These are phyloP conservation scores for Gobionotothen gibberifrons DNA, from an alignment of 2,797 vertebrate genomes.

Conservation along the genomic window DNA sequence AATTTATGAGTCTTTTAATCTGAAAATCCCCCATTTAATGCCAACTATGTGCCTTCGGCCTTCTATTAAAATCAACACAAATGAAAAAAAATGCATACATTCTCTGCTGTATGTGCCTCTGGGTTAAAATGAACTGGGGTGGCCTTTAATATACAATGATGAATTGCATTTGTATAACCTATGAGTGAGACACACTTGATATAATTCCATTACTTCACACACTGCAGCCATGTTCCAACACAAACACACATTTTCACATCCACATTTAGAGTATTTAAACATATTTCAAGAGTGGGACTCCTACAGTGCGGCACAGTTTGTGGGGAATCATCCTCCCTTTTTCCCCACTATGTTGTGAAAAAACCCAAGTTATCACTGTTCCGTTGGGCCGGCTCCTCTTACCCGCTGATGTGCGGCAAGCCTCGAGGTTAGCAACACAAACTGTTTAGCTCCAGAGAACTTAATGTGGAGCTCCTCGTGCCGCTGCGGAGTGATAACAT, in stretches of 20 bases:
- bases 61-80: neutral
- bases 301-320: neutral
- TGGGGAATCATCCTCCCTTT: slow-evolving; percentile 8
- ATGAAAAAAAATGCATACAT: neutral
- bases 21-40: neutral
- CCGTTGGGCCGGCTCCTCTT: slow-evolving; percentile 40
- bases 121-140: neutral
- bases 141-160: slow-evolving; percentile 6
- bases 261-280: slow-evolving; percentile 8
- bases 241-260: slow-evolving; percentile 1
- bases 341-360: neutral
- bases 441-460: slow-evolving; percentile 72
- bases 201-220: neutral
- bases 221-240: neutral
- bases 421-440: slow-evolving; percentile 76
- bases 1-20: neutral
- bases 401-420: slow-evolving; percentile 52
- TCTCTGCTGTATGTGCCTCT: neutral
- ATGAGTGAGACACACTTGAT: slow-evolving; percentile 8
- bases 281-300: slow-evolving; percentile 2
- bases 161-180: neutral
- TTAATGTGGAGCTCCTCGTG: slow-evolving; percentile 76
- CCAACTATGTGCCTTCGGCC: neutral
- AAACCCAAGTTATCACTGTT: slow-evolving; percentile 59
- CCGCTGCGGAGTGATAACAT: slow-evolving; percentile 78